Base-by-base conservation (phyloP, 2,113 vertebrate genomes). In the Sapajus apella region DNA sequence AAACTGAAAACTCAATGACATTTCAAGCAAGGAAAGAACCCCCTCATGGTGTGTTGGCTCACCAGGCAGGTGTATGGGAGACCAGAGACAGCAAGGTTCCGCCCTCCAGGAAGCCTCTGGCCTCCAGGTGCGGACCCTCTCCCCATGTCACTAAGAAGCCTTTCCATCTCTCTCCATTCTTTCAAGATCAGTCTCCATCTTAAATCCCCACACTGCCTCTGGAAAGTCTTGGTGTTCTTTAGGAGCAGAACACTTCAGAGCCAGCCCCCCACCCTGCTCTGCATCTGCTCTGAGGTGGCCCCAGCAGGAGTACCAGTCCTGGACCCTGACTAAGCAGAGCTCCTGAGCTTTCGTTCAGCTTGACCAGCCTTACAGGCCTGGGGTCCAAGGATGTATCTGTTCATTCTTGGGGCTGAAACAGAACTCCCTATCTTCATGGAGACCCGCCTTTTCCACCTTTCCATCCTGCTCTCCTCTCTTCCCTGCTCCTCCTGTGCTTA, bases 281-380 rank as follows among this genome's bases (percentile, higher is more conserved):
- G 30, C 21, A 7, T 45, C 56, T 58, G 32, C 35, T 79, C 75
- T n/a, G 64, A 21, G 52, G 70, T 16, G 45, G 45, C 27, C 72
- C 56, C 1, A 1, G 40, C 35, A 23, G 25, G 3, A 18, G n/a
- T 23, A 1, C 0, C 0, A 23, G 32, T 18, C 32, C 2, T 8
- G 3, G 52, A 8, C n/a, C 3, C 70, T 11, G 8, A 35, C 14
- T 14, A 11, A 11, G n/a, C 30, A 6, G 0, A 17, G 30, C 64
- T 13, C 9, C 0, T 1, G 25, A 35, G 23, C 16, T 16, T 21
- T 10, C 0, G 0, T 8, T 37, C 45, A 47, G 2, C 3, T 7
- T 0, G 9, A 18, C 35, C 50, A 2, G 1, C 43, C n/a, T 45
- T 25, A 8, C 0, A 1, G 84, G 17, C 9, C 12, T 0, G 0